Base-by-base conservation (phyloP, 2,888 invertebrate species). In the Acleris literana region DNA sequence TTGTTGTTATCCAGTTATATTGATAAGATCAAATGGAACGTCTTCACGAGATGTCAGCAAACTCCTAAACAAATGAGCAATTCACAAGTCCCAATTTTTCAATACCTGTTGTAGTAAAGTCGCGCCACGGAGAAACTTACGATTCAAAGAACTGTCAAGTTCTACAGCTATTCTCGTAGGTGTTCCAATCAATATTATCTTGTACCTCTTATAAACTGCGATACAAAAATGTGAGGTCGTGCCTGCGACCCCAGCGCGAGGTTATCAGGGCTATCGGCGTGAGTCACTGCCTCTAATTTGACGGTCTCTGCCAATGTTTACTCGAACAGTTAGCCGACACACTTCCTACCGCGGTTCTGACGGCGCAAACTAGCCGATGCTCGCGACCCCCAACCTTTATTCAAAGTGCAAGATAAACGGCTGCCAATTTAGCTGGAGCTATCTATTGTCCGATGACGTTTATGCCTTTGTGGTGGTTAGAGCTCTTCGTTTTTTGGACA, bases 371-470 rank as follows among this genome's bases (percentile, higher is more conserved):
- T 87, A 84, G 84, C 85, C 83, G 82, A 79, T 78, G 84, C 82
- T 85, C 82, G 79, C 87, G 90, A 91, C 91, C 90, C 83, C 69
- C 88, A 88, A 90, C 90, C 90, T 90, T 88, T 88, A 88, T 88
- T 87, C 86, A 85, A 85, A 85, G 77, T 81, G 78, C 80, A 73
- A 80, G 81, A 81, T 83, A 76, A 66, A 71, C 70, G 77, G 77
- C 72, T 74, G 75, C 88, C 87, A 85, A 71, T 68, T 62, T 72
- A 66, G 46, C 63, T 67, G 73, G 86, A 82, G 68, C 86, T 73
- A 55, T 64, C 68, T 49, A 59, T 63, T 73, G 71, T 66, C 57
- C 51, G 17, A 11, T 5, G 25, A 16, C 5, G 61, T 39, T 56
- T 56, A 18, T 39, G 57, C 48, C 33, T n/a, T 33, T 9, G 44